Evolutionary conservation across 2,888 invertebrate species (phyloP).

Genomic region (Megamerina dolium): DNA sequence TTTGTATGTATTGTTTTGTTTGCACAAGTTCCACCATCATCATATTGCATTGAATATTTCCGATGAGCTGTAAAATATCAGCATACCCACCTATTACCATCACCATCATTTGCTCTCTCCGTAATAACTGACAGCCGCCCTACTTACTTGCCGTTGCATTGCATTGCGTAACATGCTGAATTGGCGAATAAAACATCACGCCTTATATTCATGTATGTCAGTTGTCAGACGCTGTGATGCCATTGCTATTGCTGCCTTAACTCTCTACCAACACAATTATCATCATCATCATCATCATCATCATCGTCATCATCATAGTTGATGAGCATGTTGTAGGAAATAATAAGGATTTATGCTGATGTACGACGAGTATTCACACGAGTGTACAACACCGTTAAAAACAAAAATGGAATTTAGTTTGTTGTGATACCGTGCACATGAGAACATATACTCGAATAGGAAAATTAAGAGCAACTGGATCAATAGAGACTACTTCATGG

Average conservation of each 20-base stretch:
- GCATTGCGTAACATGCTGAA: neutral
- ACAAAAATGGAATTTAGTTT: slow-evolving; percentile 10
- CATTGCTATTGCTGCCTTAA: neutral
- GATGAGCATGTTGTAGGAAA: slow-evolving; percentile 10
- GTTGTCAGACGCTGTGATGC: neutral
- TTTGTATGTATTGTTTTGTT: no score
- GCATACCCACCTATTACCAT: no score
- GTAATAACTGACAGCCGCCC: no score
- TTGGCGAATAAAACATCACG: neutral
- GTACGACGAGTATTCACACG: slow-evolving; percentile 9
- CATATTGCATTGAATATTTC: no score
- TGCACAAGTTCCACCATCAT: no score
- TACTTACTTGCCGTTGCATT: no score
- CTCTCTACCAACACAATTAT: slow-evolving; percentile 1
- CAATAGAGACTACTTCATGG: no score
- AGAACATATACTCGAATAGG: no score
- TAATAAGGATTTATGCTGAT: slow-evolving; percentile 16
- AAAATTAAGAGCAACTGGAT: no score
- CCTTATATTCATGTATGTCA: no score
- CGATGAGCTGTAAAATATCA: slow-evolving; percentile 1
- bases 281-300: neutral
- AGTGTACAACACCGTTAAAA: slow-evolving; percentile 2
- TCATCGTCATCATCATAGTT: neutral
- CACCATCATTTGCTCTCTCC: no score
- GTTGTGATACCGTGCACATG: no score